Conservation (phyloP, 1,140 invertebrate genomes). For the Steinernema feltiae region DNA sequence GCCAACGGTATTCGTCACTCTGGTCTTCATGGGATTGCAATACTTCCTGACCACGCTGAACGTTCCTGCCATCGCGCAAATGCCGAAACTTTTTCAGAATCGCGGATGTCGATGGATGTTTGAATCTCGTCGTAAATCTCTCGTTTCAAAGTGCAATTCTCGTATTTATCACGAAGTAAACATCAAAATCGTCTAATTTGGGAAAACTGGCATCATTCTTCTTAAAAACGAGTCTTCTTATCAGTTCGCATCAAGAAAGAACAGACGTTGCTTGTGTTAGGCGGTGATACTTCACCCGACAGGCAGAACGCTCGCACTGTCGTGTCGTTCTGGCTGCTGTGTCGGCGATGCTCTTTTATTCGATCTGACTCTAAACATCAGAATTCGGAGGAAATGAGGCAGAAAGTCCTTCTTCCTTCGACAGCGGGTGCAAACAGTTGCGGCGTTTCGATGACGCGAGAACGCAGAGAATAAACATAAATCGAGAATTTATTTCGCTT, state of each 20-base stretch:
- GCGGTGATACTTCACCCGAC: no score
- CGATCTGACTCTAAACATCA: no score
- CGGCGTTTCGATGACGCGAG: no score
- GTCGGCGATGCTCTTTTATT: no score
- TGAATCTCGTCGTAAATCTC: neutral
- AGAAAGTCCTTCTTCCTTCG: no score
- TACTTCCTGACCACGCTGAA: neutral
- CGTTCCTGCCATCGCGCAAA: neutral
- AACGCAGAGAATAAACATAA: no score
- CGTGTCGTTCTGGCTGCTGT: no score
- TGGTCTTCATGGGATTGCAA: neutral
- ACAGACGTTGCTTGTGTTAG: no score
- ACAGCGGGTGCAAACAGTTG: no score
- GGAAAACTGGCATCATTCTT: neutral
- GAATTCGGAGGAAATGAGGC: no score
- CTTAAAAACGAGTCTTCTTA: neutral
- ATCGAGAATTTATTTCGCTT: no score
- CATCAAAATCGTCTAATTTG: neutral
- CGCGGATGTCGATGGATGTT: neutral
- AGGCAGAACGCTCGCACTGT: no score
- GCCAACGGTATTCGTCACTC: neutral
- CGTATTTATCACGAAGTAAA: slow-evolving; percentile 4
- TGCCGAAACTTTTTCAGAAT: neutral
- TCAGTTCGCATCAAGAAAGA: neutral
- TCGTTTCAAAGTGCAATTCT: neutral